Evolutionary conservation across 2,888 invertebrate genomes (phyloP).

Genomic region (Pandemis cinnamomeana): DNA sequence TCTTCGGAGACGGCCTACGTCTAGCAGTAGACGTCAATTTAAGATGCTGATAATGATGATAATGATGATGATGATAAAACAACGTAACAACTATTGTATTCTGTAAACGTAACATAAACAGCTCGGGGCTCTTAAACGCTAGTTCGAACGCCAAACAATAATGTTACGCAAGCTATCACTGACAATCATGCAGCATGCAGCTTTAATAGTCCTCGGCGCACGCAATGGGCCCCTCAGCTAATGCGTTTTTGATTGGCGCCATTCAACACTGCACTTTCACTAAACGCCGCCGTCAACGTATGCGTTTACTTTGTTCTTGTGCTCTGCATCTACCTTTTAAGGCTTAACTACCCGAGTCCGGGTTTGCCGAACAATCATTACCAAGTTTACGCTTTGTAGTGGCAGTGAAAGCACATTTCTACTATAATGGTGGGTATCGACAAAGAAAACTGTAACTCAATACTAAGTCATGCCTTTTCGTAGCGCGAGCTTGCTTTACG

Average conservation of each 20-base stretch:
- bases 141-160: conserved; percentile 28
- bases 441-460: conserved; percentile 71
- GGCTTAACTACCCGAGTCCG: conserved; percentile 20
- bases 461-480: conserved; percentile 74
- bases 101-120: background rate
- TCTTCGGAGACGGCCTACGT: too few relatives aligned
- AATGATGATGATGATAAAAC: background rate
- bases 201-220: conserved; percentile 22
- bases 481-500: conserved; percentile 75
- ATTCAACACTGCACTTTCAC: conserved; percentile 75
- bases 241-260: conserved; percentile 77
- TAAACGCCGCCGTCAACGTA: conserved; percentile 51
- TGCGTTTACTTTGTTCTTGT: conserved; percentile 61
- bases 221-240: conserved; percentile 50
- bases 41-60: too few relatives aligned
- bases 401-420: conserved; percentile 37
- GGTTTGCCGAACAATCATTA: conserved; percentile 7
- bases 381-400: conserved; percentile 9
- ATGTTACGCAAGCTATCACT: conserved; percentile 35
- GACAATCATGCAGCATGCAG: background rate
- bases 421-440: conserved; percentile 48
- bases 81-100: conserved; percentile 8
- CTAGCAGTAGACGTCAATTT: too few relatives aligned
- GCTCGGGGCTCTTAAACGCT: conserved; percentile 11
- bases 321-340: conserved; percentile 46